Evolutionary conservation across 2,888 invertebrate genomes (phyloP).

Genomic region (Pandemis corylana): DNA sequence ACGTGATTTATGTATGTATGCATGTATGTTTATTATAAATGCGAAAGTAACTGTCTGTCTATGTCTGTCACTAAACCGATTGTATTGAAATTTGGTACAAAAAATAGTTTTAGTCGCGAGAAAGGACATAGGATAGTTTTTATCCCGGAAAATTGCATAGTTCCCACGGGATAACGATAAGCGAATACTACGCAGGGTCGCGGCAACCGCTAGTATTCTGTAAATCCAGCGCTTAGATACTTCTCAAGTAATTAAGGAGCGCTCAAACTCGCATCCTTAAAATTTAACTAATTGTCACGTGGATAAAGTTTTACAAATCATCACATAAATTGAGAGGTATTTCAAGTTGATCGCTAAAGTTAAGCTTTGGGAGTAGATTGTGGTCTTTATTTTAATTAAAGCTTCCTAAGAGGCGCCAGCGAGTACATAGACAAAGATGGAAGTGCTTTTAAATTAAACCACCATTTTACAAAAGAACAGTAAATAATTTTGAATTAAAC

Average conservation of each 20-base stretch:
- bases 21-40: no score
- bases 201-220: no score
- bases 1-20: no score
- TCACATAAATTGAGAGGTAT: neutral
- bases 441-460: neutral
- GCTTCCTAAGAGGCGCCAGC: neutral
- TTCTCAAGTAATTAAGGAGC: neutral
- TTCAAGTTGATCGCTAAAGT: neutral
- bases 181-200: no score
- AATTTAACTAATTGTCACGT: constrained; percentile 3
- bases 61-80: no score
- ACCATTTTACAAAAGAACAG: neutral
- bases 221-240: neutral
- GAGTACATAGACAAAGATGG: neutral
- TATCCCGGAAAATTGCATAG: neutral
- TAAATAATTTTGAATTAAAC: neutral
- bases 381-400: neutral
- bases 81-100: no score
- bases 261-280: neutral
- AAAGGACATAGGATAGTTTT: no score
- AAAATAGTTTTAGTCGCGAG: no score
- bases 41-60: no score
- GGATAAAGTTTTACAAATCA: constrained; percentile 3
- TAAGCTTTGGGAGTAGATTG: neutral
- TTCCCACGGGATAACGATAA: no score